phyloP scores from a whole-genome alignment of 2,797 vertebrate species.

The Salmo trutta region DNA sequence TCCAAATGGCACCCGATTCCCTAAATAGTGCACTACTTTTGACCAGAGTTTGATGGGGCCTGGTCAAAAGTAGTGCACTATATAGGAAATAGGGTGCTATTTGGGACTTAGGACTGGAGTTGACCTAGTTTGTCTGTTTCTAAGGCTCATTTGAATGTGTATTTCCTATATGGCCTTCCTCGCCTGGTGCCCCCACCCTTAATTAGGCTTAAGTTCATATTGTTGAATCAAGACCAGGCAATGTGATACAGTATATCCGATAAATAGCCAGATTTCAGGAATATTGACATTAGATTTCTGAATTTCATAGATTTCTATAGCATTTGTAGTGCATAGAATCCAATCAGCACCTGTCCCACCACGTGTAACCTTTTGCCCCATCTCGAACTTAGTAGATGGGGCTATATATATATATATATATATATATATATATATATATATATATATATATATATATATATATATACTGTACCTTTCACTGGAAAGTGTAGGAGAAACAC shows the following conservation, averaged over 20 bases:
- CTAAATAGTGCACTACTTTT: background rate
- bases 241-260: background rate
- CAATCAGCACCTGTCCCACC: background rate
- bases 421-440: no score
- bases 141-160: conserved; percentile 27
- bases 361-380: background rate
- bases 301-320: background rate
- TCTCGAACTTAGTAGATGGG: background rate
- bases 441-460: background rate
- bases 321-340: background rate
- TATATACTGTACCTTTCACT: background rate
- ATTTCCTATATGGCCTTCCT: conserved; percentile 26
- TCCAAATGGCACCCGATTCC: background rate
- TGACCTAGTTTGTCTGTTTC: conserved; percentile 51
- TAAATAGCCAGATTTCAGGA: no score
- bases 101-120: conserved; percentile 4
- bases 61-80: background rate
- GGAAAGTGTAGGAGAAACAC: background rate
- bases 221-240: background rate
- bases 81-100: background rate
- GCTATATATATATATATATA: background rate
- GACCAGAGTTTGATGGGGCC: background rate
- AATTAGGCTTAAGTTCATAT: background rate
- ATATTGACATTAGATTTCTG: no score
- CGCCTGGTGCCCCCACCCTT: conserved; percentile 16